Conservation (phyloP, 2,797 vertebrate species). For the Pseudocheirus occidentalis region DNA sequence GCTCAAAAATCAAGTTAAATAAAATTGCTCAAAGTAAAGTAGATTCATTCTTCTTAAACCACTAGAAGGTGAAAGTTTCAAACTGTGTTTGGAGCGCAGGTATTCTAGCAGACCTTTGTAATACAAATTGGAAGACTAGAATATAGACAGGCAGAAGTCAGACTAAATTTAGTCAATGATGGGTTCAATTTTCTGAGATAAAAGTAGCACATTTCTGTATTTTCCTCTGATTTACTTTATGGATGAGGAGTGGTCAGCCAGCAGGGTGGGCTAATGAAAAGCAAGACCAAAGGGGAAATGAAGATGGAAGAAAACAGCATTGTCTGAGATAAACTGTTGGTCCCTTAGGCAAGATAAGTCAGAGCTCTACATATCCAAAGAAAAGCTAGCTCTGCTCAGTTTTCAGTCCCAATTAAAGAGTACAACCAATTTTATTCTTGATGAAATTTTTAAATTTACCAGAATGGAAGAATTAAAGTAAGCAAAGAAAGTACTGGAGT, state of each 20-base stretch:
- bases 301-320: conserved; percentile 53
- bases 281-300: conserved; percentile 58
- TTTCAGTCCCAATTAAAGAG: conserved; percentile 60
- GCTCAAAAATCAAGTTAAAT: conserved; percentile 63
- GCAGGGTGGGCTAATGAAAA: conserved; percentile 75
- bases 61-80: conserved; percentile 40
- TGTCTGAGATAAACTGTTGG: conserved; percentile 68
- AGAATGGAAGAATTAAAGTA: conserved; percentile 55
- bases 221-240: conserved; percentile 50
- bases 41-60: conserved; percentile 12
- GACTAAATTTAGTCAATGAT: conserved; percentile 45
- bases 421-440: neutral
- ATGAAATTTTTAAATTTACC: conserved; percentile 12
- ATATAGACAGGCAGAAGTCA: conserved; percentile 56
- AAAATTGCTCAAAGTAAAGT: conserved; percentile 36
- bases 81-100: neutral
- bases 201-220: conserved; percentile 63
- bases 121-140: conserved; percentile 31
- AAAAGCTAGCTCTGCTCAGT: conserved; percentile 20
- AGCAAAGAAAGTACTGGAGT: conserved; percentile 42
- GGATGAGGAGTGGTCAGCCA: conserved; percentile 56
- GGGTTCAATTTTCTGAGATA: conserved; percentile 62
- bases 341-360: conserved; percentile 71
- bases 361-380: conserved; percentile 53
- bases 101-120: conserved; percentile 44